Base-by-base conservation (phyloP, 1,140 invertebrate species). In the Whitmania pigra region DNA sequence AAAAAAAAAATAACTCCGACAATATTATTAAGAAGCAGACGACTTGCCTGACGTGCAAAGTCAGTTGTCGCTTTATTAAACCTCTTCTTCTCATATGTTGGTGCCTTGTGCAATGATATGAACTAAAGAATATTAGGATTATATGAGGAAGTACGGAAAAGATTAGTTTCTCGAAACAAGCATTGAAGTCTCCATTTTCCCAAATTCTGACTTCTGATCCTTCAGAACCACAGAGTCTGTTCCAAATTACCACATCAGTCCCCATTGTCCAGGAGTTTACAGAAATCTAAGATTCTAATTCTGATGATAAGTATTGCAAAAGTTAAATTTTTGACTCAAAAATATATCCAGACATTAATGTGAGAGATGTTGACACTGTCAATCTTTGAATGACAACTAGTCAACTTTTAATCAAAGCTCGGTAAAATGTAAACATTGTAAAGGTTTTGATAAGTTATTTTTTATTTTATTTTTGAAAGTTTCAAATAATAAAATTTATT, bases 111-210 rank as follows among this genome's bases (percentile, higher is more conserved):
- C 88, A 86, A 79, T 89, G 88, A 82, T 88, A 93, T 1, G 88
- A 86, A 43, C 90, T 92, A 67, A 86, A 78, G 29, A 89, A 83
- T 11, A 89, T 87, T 73, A 92, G 83, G 27, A 90, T 22, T 5
- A 77, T 67, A 71, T 80, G 80, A 60, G 85, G 84, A 74, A 88
- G 86, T 49, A 87, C 78, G 31, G 90, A 85, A 60, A 83, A 75
- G 75, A 86, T 87, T 57, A 91, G 78, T 78, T 90, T 86, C 80
- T 91, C 89, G 78, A 92, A 92, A 79, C 91, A 93, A 63, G 87
- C 81, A 75, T 89, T 87, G 76, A 92, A 84, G 80, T 91, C 89
- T 76, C 76, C 69, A 67, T 77, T 71, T 29, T 73, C 75, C 80
- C 80, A 81, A 7, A 74, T 53, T 11, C 76, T 77, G 67, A 79